Evolutionary conservation across 1,140 invertebrate species (phyloP).

Genomic region (Drosophila mauritiana): DNA sequence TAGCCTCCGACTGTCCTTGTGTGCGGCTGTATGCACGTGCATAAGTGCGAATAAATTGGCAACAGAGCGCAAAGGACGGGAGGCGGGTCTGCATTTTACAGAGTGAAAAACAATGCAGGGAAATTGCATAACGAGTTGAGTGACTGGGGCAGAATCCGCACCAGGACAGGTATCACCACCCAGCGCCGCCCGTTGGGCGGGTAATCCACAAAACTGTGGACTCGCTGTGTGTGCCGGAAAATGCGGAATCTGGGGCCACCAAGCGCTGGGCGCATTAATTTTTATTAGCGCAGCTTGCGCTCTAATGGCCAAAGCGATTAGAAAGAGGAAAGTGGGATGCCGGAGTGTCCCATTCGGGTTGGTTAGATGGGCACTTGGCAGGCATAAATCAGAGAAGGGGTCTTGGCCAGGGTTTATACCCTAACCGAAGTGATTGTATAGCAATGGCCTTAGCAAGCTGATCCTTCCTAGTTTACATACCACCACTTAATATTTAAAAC

Average conservation of each 20-base stretch:
- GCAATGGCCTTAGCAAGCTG: not conserved
- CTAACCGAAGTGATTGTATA: not conserved
- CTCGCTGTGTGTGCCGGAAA: slow-evolving; percentile 7
- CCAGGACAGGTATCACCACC: slow-evolving; percentile 3
- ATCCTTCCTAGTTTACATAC: not conserved
- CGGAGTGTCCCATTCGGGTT: not conserved
- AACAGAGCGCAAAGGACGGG: slow-evolving; percentile 40
- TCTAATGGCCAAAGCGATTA: slow-evolving; percentile 59
- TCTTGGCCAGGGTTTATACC: not conserved
- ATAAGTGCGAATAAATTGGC: slow-evolving; percentile 80
- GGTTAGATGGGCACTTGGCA: slow-evolving; percentile 3
- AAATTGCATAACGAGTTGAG: slow-evolving; percentile 76
- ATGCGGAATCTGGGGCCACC: slow-evolving; percentile 17
- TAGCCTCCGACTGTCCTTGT: slow-evolving; percentile 28
- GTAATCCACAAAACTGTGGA: slow-evolving; percentile 52
- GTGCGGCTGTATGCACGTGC: slow-evolving; percentile 53
- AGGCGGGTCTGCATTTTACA: slow-evolving; percentile 19
- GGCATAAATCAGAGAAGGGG: slow-evolving; percentile 29
- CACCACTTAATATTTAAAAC: not conserved
- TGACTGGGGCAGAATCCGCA: slow-evolving; percentile 12
- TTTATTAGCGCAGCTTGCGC: slow-evolving; percentile 58
- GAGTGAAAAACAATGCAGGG: slow-evolving; percentile 50
- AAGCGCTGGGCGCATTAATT: slow-evolving; percentile 57
- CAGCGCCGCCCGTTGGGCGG: slow-evolving; percentile 5
- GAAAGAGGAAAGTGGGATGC: not conserved